Percentiles rank a stretch among this genome's conserved stretches.
Evolutionary conservation across 2,113 vertebrate species (phyloP).

Genomic region (Puntigrus tetrazona): DNA sequence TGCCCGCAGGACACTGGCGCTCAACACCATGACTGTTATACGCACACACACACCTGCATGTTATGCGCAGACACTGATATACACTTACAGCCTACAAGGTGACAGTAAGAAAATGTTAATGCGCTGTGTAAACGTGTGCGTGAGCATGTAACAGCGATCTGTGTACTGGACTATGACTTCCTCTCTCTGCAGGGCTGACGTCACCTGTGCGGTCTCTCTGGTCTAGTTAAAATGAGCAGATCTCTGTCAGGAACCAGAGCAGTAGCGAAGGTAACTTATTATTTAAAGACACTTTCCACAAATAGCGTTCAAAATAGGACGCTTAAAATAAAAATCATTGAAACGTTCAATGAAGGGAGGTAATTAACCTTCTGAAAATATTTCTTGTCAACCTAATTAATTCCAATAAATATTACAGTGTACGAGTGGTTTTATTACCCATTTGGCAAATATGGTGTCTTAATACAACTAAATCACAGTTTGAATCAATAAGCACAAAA

Average conservation of each 20-base stretch:
- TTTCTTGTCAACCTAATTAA: background rate
- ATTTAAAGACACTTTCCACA: background rate
- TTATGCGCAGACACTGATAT: background rate
- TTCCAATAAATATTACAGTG: background rate
- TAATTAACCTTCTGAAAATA: background rate
- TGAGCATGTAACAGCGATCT: constrained; percentile 40
- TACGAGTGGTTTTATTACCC: background rate
- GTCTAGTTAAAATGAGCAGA: constrained; percentile 45
- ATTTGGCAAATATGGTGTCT: background rate
- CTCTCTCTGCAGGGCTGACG: constrained; percentile 35
- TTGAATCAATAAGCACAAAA: background rate
- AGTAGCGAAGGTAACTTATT: constrained; percentile 4
- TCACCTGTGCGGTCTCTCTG: constrained; percentile 46
- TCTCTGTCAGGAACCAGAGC: constrained; percentile 4
- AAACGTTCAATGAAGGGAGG: background rate
- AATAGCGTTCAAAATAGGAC: background rate
- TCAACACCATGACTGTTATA: background rate
- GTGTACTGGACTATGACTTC: constrained; percentile 35
- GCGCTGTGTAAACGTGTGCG: constrained; percentile 18
- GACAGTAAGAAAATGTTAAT: constrained; percentile 6
- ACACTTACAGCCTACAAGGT: constrained; percentile 1
- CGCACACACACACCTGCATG: background rate
- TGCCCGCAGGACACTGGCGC: background rate
- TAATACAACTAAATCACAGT: too few species aligned
- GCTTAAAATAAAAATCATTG: background rate